Evolutionary conservation across 2,797 vertebrate species (phyloP).

Genomic region (Arnoldichthys spilopterus): DNA sequence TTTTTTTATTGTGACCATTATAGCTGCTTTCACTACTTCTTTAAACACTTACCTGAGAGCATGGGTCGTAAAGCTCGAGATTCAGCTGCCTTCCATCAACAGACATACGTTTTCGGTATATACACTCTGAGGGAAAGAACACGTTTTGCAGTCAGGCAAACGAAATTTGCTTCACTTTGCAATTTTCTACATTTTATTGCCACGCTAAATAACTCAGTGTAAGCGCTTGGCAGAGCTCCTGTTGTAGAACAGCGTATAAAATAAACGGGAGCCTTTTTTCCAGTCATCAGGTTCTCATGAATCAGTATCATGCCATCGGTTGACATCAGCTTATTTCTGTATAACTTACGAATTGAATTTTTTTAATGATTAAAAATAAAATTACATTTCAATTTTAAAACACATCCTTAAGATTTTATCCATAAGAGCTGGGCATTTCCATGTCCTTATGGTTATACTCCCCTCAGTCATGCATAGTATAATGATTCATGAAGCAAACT

Average conservation of each 20-base stretch:
- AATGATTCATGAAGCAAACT: neutral
- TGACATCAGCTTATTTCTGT: neutral
- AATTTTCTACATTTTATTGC: constrained; percentile 33
- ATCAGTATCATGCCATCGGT: neutral
- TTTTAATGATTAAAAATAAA: too few relatives aligned
- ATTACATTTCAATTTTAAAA: too few relatives aligned
- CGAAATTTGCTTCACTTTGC: constrained; percentile 14
- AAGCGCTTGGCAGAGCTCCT: constrained; percentile 28
- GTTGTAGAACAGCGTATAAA: neutral
- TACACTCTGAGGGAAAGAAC: constrained; percentile 77
- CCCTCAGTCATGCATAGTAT: neutral
- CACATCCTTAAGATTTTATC: neutral
- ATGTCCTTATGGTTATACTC: too few relatives aligned
- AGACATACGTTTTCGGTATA: constrained; percentile 84
- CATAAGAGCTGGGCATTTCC: neutral
- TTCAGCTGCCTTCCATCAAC: constrained; percentile 85
- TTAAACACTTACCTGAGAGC: constrained; percentile 82
- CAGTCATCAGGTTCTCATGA: neutral
- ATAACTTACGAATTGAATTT: too few relatives aligned
- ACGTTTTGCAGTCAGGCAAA: constrained; percentile 30
- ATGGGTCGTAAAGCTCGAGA: constrained; percentile 87
- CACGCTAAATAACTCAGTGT: constrained; percentile 26
- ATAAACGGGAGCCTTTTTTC: neutral
- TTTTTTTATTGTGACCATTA: constrained; percentile 35
- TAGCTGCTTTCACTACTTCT: constrained; percentile 32